These are phyloP conservation scores for Ancistrus triradiatus DNA, from an alignment of 2,113 vertebrate genomes.

Conservation along the genomic window DNA sequence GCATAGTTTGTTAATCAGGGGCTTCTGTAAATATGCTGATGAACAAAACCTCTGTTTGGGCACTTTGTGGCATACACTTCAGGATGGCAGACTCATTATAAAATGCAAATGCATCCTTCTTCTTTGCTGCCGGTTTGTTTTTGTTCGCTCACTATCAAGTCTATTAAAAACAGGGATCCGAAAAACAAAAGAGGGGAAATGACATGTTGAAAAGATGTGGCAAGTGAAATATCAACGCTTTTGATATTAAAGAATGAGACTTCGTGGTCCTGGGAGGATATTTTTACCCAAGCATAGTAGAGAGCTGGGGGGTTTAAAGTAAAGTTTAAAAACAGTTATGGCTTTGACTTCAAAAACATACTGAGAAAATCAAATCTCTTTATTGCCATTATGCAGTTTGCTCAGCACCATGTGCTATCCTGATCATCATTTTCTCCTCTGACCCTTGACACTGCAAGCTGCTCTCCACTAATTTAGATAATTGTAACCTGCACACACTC, in stretches of 20 bases:
- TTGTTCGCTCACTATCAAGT: slow-evolving; percentile 37
- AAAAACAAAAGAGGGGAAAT: slow-evolving; percentile 34
- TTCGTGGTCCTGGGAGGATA: slow-evolving; percentile 1
- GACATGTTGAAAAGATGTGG: slow-evolving; percentile 14
- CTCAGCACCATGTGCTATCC: slow-evolving; percentile 44
- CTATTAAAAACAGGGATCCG: slow-evolving; percentile 46
- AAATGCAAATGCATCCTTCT: slow-evolving; percentile 50
- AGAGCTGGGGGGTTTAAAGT: slow-evolving; percentile 3
- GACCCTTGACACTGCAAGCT: slow-evolving; percentile 53
- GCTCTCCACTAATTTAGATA: slow-evolving; percentile 59
- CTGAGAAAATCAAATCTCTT: too few species aligned
- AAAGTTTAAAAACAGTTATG: too few species aligned
- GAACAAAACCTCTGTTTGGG: slow-evolving; percentile 46
- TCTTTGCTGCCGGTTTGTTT: slow-evolving; percentile 28
- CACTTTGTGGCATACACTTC: slow-evolving; percentile 36
- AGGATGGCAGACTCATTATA: slow-evolving; percentile 51
- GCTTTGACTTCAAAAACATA: too few species aligned
- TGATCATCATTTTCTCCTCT: slow-evolving; percentile 46
- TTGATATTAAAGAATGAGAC: slow-evolving; percentile 9
- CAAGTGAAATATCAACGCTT: slow-evolving; percentile 29
- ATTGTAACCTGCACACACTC: slow-evolving; percentile 42
- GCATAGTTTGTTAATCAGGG: slow-evolving; percentile 28
- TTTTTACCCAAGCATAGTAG: background rate
- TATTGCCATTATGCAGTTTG: slow-evolving; percentile 44
- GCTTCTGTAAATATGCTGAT: slow-evolving; percentile 37